Evolutionary conservation across 2,888 invertebrate species (phyloP).

Genomic region (Incurvaria masculella): DNA sequence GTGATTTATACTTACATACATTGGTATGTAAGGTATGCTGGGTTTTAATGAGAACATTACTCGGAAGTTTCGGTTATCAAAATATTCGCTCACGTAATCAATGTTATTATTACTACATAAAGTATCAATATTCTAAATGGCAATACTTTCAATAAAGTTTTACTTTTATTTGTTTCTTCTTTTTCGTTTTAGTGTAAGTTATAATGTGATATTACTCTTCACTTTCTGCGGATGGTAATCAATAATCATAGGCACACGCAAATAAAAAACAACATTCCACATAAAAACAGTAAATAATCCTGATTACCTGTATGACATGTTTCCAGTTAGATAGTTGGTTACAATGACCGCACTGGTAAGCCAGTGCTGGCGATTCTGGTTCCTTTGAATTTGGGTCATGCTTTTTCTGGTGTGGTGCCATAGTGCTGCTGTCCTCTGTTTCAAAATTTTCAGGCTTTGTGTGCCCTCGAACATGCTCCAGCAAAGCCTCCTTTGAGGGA

Average conservation of each 20-base stretch:
- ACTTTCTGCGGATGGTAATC: conserved; percentile 1
- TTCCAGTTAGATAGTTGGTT: conserved; percentile 82
- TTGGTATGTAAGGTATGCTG: too few relatives aligned
- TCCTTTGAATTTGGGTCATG: conserved; percentile 39
- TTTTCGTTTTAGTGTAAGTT: too few relatives aligned
- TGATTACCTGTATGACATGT: conserved; percentile 78
- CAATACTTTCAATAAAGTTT: too few relatives aligned
- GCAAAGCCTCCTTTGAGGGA: conserved; percentile 44
- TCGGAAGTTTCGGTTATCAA: too few relatives aligned
- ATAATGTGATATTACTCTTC: not conserved
- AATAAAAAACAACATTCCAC: conserved; percentile 1
- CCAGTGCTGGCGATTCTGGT: conserved; percentile 34
- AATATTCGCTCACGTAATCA: too few relatives aligned
- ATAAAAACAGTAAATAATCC: conserved; percentile 42
- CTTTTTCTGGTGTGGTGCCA: conserved; percentile 20
- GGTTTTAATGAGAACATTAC: too few relatives aligned
- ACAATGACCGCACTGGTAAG: conserved; percentile 74
- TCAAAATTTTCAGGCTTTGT: conserved; percentile 21
- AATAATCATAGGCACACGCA: conserved; percentile 5
- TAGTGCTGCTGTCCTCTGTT: conserved; percentile 21
- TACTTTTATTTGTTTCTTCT: too few relatives aligned
- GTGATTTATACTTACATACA: too few relatives aligned
- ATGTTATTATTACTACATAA: too few relatives aligned
- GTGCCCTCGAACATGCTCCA: conserved; percentile 48
- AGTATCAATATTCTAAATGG: too few relatives aligned